These are phyloP conservation scores for Cyclophora albipunctata DNA, from an alignment of 2,888 invertebrate species.

Conservation along the genomic window DNA sequence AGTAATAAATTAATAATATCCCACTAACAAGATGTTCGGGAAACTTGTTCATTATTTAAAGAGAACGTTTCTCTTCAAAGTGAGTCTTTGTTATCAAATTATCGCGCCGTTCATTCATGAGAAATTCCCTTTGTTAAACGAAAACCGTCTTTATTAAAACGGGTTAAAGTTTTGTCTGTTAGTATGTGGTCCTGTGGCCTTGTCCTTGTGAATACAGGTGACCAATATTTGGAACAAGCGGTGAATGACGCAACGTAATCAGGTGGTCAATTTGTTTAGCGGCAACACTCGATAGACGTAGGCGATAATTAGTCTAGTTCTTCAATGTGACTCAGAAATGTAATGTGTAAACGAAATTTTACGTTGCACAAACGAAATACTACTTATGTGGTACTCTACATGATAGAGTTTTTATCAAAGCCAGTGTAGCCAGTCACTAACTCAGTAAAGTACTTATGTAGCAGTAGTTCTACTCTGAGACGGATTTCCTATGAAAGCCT, in stretches of 20 bases:
- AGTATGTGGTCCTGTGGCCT: conserved; percentile 31
- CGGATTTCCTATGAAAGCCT: no score
- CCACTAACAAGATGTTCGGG: conserved; percentile 49
- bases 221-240: conserved; percentile 17
- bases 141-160: conserved; percentile 4
- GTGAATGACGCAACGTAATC: conserved; percentile 4
- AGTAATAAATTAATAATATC: conserved; percentile 49
- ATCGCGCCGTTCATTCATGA: conserved; percentile 31
- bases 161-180: conserved; percentile 4
- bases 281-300: no score
- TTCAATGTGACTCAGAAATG: background rate
- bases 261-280: background rate
- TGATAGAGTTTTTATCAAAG: no score
- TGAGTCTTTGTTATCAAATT: conserved; percentile 53
- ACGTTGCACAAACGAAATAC: no score
- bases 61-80: conserved; percentile 31
- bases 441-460: no score
- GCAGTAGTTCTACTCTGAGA: no score
- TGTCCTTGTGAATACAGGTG: conserved; percentile 15
- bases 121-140: conserved; percentile 6
- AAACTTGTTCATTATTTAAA: conserved; percentile 49
- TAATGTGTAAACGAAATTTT: no score
- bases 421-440: no score
- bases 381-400: no score
- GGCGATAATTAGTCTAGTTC: background rate